Base-by-base conservation (phyloP, 2,113 vertebrate species). In the Trematocara nigrifrons region DNA sequence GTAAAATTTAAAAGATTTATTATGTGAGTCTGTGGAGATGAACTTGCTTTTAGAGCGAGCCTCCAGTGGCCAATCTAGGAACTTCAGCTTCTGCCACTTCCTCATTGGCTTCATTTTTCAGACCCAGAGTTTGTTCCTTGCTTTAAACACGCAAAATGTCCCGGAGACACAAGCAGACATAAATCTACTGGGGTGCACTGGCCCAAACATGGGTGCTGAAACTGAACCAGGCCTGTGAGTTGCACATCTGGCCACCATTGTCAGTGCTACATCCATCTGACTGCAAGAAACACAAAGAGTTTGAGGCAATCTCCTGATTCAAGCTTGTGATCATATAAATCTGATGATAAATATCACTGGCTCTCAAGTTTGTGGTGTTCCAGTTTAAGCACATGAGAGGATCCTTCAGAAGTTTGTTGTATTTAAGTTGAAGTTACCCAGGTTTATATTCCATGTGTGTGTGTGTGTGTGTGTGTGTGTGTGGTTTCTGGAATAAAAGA, bases 131-230 rank as follows among this genome's bases (percentile, higher is more conserved):
- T 26, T 42, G 13, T 45, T 71, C 40, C 3, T 47, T 71, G 8
- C 40, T 71, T 26, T 16, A 71, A 45, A 45, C 13, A 45, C 0
- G 7, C 7, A 3, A 29, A 74, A 74, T 0, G 5, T 18, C 15
- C 22, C 3, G 0, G 1, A 4, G 4, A 74, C 22, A 16, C 7
- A 47, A 20, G 20, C 5, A 47, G 20, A 29, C 1, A 0, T 47
- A 74, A 74, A 45, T 16, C 40, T 47, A 71, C 20, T 47, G 13
- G 5, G 35, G 1, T 69, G 22, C 42, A 29, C 20, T 11, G 69
- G 13, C 69, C 69, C n/a, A 29, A 47, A 45, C 22, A 8, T 29
- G 40, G 20, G 66, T 47, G 69, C 15, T 29, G 42, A 74, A 74
- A 47, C 42, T 0, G 4, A 74, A 74, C 69, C 69, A 18, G 42